Percentiles rank a stretch among this genome's conserved stretches.
phyloP scores from a whole-genome alignment of 2,797 vertebrate genomes.

The Peromyscus melanophrys region DNA sequence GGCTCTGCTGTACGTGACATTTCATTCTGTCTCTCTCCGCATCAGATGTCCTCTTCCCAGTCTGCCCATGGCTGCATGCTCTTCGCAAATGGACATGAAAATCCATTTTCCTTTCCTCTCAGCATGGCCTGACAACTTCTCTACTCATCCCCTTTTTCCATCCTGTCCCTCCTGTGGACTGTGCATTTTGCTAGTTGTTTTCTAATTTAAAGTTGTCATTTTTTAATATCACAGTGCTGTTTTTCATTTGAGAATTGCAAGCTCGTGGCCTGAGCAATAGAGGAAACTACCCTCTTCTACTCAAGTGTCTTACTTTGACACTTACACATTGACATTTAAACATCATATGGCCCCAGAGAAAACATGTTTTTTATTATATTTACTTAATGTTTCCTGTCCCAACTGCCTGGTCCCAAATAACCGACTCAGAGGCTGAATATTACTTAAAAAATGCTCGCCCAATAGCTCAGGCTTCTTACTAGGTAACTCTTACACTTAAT shows the following conservation, averaged over 20 bases:
- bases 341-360: neutral
- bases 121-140: neutral
- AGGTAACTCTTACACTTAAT: too few relatives aligned
- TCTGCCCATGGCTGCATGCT: neutral
- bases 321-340: constrained; percentile 37
- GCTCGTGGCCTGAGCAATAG: neutral
- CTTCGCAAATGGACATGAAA: neutral
- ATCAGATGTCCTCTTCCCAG: neutral
- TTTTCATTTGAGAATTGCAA: constrained; percentile 50
- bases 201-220: constrained; percentile 36
- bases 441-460: too few relatives aligned
- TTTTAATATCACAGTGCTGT: constrained; percentile 27
- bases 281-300: neutral
- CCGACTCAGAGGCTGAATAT: too few relatives aligned
- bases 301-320: constrained; percentile 40
- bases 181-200: constrained; percentile 11
- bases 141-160: neutral
- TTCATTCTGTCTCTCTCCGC: neutral
- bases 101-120: neutral
- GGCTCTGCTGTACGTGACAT: neutral
- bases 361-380: neutral
- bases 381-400: neutral
- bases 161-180: neutral
- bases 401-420: too few relatives aligned
- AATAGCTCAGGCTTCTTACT: too few relatives aligned